A percentile compares a stretch with the other conserved stretches of the same genome.
Evolutionary conservation across 2,113 vertebrate genomes (phyloP).

Genomic region (Prinia subflava): DNA sequence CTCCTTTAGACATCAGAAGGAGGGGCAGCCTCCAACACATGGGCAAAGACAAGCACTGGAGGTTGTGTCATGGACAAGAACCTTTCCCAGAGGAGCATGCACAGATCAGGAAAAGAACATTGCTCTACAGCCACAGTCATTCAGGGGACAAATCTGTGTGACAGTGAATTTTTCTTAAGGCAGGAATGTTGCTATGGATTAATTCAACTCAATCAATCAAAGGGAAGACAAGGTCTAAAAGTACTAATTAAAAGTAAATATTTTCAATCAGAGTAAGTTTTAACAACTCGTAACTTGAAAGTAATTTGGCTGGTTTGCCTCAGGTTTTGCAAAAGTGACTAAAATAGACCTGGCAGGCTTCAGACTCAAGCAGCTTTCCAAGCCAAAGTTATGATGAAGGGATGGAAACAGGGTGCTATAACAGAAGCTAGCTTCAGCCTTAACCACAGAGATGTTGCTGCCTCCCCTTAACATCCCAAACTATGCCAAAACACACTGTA

Average conservation of each 20-base stretch:
- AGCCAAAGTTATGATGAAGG: not conserved
- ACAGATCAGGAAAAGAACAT: not conserved
- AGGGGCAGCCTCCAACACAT: not conserved
- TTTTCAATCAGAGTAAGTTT: constrained; percentile 3
- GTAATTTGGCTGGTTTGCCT: constrained; percentile 14
- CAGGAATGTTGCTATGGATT: not conserved
- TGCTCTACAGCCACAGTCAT: not conserved
- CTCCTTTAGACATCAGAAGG: not conserved
- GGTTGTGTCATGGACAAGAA: not conserved
- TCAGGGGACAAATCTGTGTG: not conserved
- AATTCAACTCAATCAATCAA: not conserved
- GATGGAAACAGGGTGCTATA: not conserved
- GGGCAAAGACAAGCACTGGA: not conserved
- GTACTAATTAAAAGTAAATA: not conserved
- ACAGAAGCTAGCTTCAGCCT: not conserved
- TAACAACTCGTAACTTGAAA: not conserved
- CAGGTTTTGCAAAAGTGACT: not conserved
- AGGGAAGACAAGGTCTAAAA: not conserved
- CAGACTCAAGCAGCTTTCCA: not conserved
- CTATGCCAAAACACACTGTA: constrained; percentile 16
- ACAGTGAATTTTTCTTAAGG: not conserved
- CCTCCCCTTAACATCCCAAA: not conserved
- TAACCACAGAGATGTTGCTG: not conserved
- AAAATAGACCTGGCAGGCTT: constrained; percentile 16
- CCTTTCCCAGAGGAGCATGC: not conserved